phyloP scores from a whole-genome alignment of 2,888 invertebrate species.

The Mesorhabditis sp. region DNA sequence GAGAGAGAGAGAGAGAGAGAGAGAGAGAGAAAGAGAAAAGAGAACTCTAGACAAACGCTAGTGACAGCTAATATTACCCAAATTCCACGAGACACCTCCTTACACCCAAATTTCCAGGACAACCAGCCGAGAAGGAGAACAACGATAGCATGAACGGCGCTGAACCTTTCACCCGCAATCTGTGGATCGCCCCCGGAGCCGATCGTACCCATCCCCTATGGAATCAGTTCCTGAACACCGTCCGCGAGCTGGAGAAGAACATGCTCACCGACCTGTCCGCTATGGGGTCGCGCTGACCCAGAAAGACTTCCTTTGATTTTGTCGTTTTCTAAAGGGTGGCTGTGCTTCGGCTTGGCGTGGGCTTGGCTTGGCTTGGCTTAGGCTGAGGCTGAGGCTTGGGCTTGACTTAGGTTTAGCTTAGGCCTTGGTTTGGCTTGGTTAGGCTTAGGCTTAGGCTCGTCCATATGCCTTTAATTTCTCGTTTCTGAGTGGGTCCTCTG shows the following conservation, averaged over 20 bases:
- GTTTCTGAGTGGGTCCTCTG: no score
- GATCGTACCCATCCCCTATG: constrained; percentile 43
- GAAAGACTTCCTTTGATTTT: no score
- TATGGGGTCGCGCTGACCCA: not conserved
- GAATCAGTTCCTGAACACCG: constrained; percentile 41
- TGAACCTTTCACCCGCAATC: constrained; percentile 31
- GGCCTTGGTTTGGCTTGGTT: no score
- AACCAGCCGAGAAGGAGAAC: constrained; percentile 8
- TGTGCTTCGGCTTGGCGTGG: no score
- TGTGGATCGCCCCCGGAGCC: constrained; percentile 38
- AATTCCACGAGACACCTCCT: not conserved
- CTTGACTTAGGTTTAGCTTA: no score
- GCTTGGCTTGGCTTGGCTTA: no score
- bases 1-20: constrained; percentile 10
- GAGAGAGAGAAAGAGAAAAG: constrained; percentile 7
- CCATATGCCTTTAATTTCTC: no score
- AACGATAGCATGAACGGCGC: constrained; percentile 8
- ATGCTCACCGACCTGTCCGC: constrained; percentile 37
- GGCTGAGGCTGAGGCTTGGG: no score
- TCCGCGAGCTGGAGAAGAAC: constrained; percentile 44
- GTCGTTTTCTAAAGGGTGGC: no score
- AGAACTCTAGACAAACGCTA: not conserved
- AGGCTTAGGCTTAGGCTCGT: no score
- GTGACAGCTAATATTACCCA: not conserved
- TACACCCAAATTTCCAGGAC: not conserved